A percentile compares a stretch with the other conserved stretches of the same genome.
Conservation (phyloP, 1,140 invertebrate genomes). For the Zaprionus inermis region DNA sequence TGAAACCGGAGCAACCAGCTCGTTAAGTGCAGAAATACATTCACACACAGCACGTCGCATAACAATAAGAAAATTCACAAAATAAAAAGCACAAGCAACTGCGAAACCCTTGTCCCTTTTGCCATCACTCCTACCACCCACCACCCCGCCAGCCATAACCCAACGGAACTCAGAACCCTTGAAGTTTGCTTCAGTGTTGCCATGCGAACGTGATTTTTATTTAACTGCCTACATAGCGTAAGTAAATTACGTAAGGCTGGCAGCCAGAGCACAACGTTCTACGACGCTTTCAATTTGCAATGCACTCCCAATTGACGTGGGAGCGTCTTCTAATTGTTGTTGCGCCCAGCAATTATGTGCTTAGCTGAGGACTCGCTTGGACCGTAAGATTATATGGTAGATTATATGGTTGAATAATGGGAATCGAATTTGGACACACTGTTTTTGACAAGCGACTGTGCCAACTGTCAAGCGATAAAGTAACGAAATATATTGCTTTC, state of each 20-base stretch:
- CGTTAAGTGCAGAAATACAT: slow-evolving; percentile 57
- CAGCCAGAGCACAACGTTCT: slow-evolving; percentile 5
- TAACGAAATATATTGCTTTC: slow-evolving; percentile 9
- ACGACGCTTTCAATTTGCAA: slow-evolving; percentile 5
- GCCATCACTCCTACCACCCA: no score
- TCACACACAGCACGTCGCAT: slow-evolving; percentile 1
- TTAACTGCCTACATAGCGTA: slow-evolving; percentile 46
- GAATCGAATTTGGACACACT: not conserved
- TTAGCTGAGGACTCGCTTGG: not conserved
- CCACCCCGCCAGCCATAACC: not conserved
- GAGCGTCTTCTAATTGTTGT: slow-evolving; percentile 18
- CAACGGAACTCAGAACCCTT: slow-evolving; percentile 21
- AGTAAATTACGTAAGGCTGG: slow-evolving; percentile 46
- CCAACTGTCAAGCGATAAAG: slow-evolving; percentile 25
- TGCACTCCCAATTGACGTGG: slow-evolving; percentile 30
- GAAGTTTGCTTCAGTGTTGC: slow-evolving; percentile 46
- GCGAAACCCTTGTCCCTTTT: slow-evolving; percentile 12
- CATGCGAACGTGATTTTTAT: slow-evolving; percentile 49
- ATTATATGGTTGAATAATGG: not conserved
- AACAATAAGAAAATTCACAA: slow-evolving; percentile 48
- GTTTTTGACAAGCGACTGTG: slow-evolving; percentile 14
- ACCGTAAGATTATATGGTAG: not conserved
- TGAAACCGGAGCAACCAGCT: slow-evolving; percentile 50
- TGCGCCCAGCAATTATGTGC: slow-evolving; percentile 2
- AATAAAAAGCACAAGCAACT: slow-evolving; percentile 38